Base-by-base conservation (phyloP, 1,140 invertebrate species). In the Odontomachus brunneus region DNA sequence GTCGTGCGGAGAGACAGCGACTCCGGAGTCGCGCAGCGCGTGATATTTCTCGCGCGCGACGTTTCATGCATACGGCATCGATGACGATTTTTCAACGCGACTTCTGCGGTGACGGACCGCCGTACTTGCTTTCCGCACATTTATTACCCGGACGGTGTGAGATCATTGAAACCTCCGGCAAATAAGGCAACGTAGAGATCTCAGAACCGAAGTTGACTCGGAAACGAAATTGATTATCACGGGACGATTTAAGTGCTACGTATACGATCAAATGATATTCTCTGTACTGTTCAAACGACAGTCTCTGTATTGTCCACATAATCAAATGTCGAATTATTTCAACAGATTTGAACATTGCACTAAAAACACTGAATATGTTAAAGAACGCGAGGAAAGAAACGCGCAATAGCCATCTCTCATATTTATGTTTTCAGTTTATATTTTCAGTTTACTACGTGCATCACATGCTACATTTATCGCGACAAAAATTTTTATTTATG, bases 51-150 rank as follows among this genome's bases (percentile, higher is more conserved):
- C 49, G 24, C 33, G 38, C 49, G 38, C 75, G 49, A 75, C 49
- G 26, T 73, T 63, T 69, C 85, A 55, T 24, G 84, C 71, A 84
- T 84, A 85, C 73, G 53, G 38, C 49, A 65, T 81, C 59, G 78
- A 87, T 87, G 84, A 80, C 75, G 65, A 87, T 76, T 87, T 87
- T 87, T 87, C 84, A 71, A 14, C 1, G 65, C n/a, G 51, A 71
- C 75, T 80, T 80, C 53, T 17, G 59, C n/a, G 49, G 33, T 49
- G 71, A 83, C 80, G 55, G 63, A 57, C 29, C 66, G 60, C 19
- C 73, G 44, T 19, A 24, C 74, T 49, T 65, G 24, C 22, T 29
- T 29, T 29, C 60, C 33, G 49, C 19, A 11, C 63, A 55, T 80
- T 80, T 71, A 48, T 80, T 24, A 48, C 22, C 4, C 69, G 12